Conservation (phyloP, 2,113 vertebrate species). For the Pristiophorus japonicus region DNA sequence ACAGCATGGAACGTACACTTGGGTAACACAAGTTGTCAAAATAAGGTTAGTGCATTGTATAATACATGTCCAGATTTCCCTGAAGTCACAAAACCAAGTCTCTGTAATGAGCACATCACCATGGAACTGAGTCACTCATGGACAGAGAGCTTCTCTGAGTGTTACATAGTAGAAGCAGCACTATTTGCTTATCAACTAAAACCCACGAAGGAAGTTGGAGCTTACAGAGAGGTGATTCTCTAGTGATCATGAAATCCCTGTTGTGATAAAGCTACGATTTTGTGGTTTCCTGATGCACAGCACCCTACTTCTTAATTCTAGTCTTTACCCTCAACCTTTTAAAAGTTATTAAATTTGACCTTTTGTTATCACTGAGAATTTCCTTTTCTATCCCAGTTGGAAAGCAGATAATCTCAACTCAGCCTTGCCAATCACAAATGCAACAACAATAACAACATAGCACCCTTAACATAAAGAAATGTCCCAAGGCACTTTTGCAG, state of each 20-base stretch:
- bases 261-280: too few relatives aligned
- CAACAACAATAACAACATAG: too few relatives aligned
- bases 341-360: conserved; percentile 2
- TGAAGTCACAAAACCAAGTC: background rate
- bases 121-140: background rate
- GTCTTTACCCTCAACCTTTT: background rate
- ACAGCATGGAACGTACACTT: conserved; percentile 12
- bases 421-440: too few relatives aligned
- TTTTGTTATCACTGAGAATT: too few relatives aligned
- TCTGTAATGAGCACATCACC: background rate
- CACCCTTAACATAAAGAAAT: too few relatives aligned
- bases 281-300: background rate
- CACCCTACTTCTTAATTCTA: background rate
- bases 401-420: too few relatives aligned
- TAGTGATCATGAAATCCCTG: background rate
- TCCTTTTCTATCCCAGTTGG: too few relatives aligned
- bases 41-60: background rate
- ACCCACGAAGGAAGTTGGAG: background rate
- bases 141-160: background rate
- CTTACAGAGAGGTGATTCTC: background rate
- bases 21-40: conserved; percentile 27
- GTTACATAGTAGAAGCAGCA: background rate
- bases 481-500: too few relatives aligned
- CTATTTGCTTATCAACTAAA: background rate
- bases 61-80: background rate